A percentile compares a stretch with the other conserved stretches of the same genome.
Conservation (phyloP, 2,113 vertebrate genomes). For the Festucalex cinctus region DNA sequence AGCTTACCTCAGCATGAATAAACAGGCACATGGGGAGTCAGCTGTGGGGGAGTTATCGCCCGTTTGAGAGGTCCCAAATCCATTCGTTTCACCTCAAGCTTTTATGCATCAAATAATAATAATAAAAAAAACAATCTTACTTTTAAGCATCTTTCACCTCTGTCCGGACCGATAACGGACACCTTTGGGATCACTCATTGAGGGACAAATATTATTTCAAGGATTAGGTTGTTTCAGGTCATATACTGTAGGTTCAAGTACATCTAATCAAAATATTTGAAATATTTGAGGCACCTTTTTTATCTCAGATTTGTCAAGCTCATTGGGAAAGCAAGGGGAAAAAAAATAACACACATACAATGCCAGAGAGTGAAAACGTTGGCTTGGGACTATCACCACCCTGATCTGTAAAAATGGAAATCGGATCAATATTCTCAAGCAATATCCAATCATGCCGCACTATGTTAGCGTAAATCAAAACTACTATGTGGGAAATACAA, state of each 20-base stretch:
- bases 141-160: slow-evolving; percentile 63
- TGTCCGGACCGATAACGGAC: slow-evolving; percentile 63
- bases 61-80: slow-evolving; percentile 67
- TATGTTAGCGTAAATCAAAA: slow-evolving; percentile 38
- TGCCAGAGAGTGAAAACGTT: slow-evolving; percentile 1
- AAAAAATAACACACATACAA: slow-evolving; percentile 12
- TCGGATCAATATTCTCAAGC: slow-evolving; percentile 20
- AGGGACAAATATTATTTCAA: slow-evolving; percentile 47
- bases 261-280: slow-evolving; percentile 14
- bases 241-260: slow-evolving; percentile 12
- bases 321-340: neutral
- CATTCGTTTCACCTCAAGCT: slow-evolving; percentile 70
- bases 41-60: slow-evolving; percentile 55
- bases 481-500: slow-evolving; percentile 35
- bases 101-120: slow-evolving; percentile 70
- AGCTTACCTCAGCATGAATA: slow-evolving; percentile 94
- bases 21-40: slow-evolving; percentile 73
- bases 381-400: neutral
- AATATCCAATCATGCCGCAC: slow-evolving; percentile 26
- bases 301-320: neutral
- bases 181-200: slow-evolving; percentile 60
- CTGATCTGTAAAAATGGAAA: slow-evolving; percentile 10
- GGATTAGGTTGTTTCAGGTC: slow-evolving; percentile 17
- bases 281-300: slow-evolving; percentile 1
- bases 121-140: slow-evolving; percentile 65